Evolutionary conservation across 1,140 invertebrate species (phyloP).

Genomic region (Chironomus striatipennis): DNA sequence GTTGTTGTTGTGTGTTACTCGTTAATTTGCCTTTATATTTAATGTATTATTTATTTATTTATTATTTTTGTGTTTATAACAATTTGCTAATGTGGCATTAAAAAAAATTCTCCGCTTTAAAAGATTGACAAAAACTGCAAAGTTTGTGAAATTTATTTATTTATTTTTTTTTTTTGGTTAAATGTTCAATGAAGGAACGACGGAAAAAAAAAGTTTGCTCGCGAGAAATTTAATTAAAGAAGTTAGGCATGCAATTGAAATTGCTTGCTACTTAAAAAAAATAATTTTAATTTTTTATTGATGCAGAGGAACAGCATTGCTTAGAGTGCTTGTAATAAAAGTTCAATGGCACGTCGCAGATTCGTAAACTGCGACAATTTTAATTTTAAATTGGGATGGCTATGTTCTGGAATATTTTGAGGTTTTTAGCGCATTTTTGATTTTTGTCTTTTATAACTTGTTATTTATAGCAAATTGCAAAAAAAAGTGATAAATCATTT

Average conservation of each 20-base stretch:
- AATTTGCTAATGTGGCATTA: neutral
- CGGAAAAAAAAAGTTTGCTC: neutral
- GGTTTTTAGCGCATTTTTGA: too few relatives aligned
- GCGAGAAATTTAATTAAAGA: neutral
- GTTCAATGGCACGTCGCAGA: too few relatives aligned
- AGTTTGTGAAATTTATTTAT: neutral
- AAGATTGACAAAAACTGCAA: neutral
- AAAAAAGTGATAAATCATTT: too few relatives aligned
- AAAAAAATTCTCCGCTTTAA: neutral
- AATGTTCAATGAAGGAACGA: neutral
- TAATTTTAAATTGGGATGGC: too few relatives aligned
- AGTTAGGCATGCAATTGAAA: neutral
- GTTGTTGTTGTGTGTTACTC: neutral
- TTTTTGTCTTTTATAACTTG: too few relatives aligned
- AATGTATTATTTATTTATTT: neutral
- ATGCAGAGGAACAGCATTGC: neutral
- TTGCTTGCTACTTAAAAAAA: neutral
- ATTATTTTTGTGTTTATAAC: neutral
- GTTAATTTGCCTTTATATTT: neutral
- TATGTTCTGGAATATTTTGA: too few relatives aligned
- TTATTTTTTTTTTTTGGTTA: too few relatives aligned
- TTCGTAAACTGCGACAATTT: too few relatives aligned
- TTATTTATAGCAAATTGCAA: too few relatives aligned
- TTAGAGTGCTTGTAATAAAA: too few relatives aligned
- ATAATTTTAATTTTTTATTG: neutral